phyloP scores from a whole-genome alignment of 2,888 invertebrate genomes.

The Leptinotarsa haldemani region DNA sequence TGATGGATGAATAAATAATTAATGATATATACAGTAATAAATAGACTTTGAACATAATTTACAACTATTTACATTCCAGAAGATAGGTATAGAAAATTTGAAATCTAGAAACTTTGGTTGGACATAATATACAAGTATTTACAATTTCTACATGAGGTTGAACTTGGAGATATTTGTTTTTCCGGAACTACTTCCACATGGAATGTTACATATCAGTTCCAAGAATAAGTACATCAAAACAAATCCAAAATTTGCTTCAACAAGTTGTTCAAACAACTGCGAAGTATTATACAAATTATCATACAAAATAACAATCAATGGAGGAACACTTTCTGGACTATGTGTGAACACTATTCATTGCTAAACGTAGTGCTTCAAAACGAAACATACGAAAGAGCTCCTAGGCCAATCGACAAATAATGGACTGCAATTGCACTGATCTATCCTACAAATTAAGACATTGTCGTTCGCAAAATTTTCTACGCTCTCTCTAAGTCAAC shows the following conservation, averaged over 20 bases:
- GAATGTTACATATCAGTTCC: conserved; percentile 5
- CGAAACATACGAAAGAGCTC: background rate
- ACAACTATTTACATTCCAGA: conserved; percentile 51
- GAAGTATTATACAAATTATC: background rate
- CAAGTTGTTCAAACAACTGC: background rate
- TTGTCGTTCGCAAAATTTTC: conserved; percentile 27
- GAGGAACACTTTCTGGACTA: conserved; percentile 1
- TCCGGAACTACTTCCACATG: background rate
- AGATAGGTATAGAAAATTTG: conserved; percentile 51
- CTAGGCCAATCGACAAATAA: conserved; percentile 23
- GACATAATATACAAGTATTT: conserved; percentile 53
- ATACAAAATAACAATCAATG: background rate
- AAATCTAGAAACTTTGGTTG: conserved; percentile 60
- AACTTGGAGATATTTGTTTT: background rate
- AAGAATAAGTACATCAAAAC: background rate
- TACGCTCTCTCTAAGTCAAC: conserved; percentile 56
- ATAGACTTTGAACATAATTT: conserved; percentile 54
- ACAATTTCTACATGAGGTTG: conserved; percentile 39
- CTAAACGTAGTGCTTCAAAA: background rate
- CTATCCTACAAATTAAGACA: conserved; percentile 18
- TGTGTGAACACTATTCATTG: background rate
- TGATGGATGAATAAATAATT: conserved; percentile 52
- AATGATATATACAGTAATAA: conserved; percentile 56
- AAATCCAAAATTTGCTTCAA: background rate
- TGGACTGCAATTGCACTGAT: conserved; percentile 27